Conservation (phyloP, 1,140 invertebrate genomes). For the Zaprionus davidi region DNA sequence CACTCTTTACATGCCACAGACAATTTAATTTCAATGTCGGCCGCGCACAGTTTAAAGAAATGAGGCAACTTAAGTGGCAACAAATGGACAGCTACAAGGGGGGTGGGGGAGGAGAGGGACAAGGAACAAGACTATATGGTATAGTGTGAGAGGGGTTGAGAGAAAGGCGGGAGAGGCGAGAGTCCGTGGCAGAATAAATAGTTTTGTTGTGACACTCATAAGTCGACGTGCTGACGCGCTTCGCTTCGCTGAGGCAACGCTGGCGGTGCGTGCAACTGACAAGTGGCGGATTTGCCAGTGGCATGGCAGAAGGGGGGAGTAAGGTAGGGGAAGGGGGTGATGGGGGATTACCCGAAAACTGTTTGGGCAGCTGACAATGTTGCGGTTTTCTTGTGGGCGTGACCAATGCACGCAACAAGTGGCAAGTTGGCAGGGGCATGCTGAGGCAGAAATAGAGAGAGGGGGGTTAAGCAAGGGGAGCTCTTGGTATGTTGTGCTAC, state of each 20-base stretch:
- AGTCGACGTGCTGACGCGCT: slow-evolving; percentile 31
- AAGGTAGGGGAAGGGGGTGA: background rate
- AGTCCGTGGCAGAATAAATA: slow-evolving; percentile 38
- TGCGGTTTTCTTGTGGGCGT: slow-evolving; percentile 41
- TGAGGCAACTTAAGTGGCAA: slow-evolving; percentile 38
- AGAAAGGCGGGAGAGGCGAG: background rate
- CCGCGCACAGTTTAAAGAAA: slow-evolving; percentile 37
- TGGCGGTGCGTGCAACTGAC: slow-evolving; percentile 33
- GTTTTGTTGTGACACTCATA: slow-evolving; percentile 55
- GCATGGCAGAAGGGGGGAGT: background rate
- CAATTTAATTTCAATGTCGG: slow-evolving; percentile 54
- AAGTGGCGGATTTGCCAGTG: slow-evolving; percentile 44
- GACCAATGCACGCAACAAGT: slow-evolving; percentile 46
- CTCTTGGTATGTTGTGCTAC: slow-evolving; percentile 10
- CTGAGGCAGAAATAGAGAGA: background rate
- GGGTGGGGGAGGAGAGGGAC: too few species aligned
- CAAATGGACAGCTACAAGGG: background rate
- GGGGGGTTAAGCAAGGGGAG: background rate
- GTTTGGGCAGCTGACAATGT: slow-evolving; percentile 33
- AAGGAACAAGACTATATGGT: too few species aligned
- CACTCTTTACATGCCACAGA: slow-evolving; percentile 25
- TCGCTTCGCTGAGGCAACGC: slow-evolving; percentile 14
- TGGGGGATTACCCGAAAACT: slow-evolving; percentile 23
- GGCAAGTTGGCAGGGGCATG: slow-evolving; percentile 13
- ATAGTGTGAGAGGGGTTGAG: background rate